Evolutionary conservation across 2,888 invertebrate species (phyloP), one percentile per base, ranked within the genome.

Genomic region (Euproctis similis): DNA sequence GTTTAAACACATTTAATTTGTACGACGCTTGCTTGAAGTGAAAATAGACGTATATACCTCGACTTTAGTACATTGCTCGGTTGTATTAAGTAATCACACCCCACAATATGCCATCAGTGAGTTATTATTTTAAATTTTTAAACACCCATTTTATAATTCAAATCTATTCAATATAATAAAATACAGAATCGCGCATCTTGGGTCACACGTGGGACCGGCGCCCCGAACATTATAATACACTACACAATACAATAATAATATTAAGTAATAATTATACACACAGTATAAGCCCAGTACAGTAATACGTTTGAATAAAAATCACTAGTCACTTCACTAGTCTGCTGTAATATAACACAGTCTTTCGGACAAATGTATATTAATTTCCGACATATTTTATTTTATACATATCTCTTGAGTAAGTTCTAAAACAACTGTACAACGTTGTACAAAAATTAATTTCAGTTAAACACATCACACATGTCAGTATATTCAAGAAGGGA

Each of bases 371-470:
- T 31, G 31, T 23, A 31, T 24, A 34, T 34, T 25, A 14, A 17
- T 32, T 32, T 28, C 28, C 28, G 20, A 30, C 12, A 18, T 25
- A 28, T 25, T 28, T 28, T 16, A 6, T 27, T 33, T 27, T 30
- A 27, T 27, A 30, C 33, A 28, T 20, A 18, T 27, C 21, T 25
- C 29, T 26, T 12, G 9, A 26, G 29, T 12, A 8, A 12, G n/a
- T n/a, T n/a, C n/a, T n/a, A n/a, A 25, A 26, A 8, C 34, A 46
- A 9, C 25, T 49, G 49, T 52, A 49, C 48, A 49, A 35, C 11
- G 34, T 21, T 36, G 27, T 35, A 47, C 29, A 48, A 40, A n/a
- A 47, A 36, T 23, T 20, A 30, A 17, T 20, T 27, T 24, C 17
- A 8, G 11, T 23, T 20, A 12, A 9, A 11, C 12, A 24, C 23